Percentiles rank a stretch among this genome's conserved stretches.
Conservation (phyloP, 2,797 vertebrate species). For the Coendou prehensilis region DNA sequence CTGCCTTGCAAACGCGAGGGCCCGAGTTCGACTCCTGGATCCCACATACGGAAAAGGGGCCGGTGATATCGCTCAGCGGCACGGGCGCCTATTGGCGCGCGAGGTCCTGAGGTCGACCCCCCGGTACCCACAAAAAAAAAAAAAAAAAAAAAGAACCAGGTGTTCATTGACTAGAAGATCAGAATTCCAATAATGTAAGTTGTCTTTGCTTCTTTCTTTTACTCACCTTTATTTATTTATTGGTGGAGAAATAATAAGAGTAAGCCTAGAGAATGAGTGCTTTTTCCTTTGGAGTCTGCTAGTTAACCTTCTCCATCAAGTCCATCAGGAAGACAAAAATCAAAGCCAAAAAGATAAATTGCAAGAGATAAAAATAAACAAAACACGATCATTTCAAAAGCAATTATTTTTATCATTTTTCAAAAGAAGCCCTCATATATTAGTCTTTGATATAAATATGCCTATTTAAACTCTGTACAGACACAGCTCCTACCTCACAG, state of each 20-base stretch:
- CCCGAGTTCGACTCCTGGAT: too few relatives aligned
- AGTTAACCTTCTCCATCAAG: slow-evolving; percentile 47
- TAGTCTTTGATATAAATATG: slow-evolving; percentile 17
- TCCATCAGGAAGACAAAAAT: slow-evolving; percentile 50
- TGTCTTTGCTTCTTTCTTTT: slow-evolving; percentile 35
- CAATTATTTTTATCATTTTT: slow-evolving; percentile 23
- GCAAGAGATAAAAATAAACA: slow-evolving; percentile 58
- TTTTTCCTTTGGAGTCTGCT: slow-evolving; percentile 44
- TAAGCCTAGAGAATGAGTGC: background rate
- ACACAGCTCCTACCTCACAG: background rate
- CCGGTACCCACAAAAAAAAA: too few relatives aligned
- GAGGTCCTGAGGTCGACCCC: too few relatives aligned
- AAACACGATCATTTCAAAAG: slow-evolving; percentile 58
- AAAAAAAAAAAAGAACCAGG: slow-evolving; percentile 50
- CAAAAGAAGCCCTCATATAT: slow-evolving; percentile 7
- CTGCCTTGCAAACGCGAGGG: too few relatives aligned
- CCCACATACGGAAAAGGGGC: too few relatives aligned
- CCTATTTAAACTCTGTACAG: background rate
- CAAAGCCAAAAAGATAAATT: slow-evolving; percentile 41
- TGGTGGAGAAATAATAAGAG: slow-evolving; percentile 23
- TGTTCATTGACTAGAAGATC: slow-evolving; percentile 49
- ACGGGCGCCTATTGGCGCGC: too few relatives aligned
- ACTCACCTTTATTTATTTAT: slow-evolving; percentile 29
- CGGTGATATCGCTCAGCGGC: too few relatives aligned
- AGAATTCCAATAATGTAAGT: background rate